These are phyloP conservation scores for Spea bombifrons DNA, from an alignment of 2,113 vertebrate species.

Conservation along the genomic window DNA sequence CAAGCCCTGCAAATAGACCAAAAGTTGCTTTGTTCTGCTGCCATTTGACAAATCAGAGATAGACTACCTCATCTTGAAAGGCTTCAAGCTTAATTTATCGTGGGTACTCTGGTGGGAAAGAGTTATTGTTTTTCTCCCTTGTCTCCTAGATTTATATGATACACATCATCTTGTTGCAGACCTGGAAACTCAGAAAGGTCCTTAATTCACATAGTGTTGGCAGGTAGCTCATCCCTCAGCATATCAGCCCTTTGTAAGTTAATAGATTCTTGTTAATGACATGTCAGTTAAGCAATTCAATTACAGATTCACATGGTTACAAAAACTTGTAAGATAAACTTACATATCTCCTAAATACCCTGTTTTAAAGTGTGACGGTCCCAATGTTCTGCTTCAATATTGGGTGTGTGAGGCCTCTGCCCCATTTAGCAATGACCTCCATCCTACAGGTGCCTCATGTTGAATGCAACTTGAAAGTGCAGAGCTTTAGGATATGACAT, in stretches of 20 bases:
- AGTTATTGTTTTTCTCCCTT: slow-evolving; percentile 21
- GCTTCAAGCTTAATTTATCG: slow-evolving; percentile 21
- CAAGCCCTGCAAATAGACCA: neutral
- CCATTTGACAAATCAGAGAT: slow-evolving; percentile 5
- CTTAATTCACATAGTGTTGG: slow-evolving; percentile 13
- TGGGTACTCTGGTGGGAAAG: slow-evolving; percentile 17
- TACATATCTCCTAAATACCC: too few species aligned
- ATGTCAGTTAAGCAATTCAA: slow-evolving; percentile 7
- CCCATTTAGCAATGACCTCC: too few species aligned
- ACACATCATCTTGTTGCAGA: slow-evolving; percentile 18
- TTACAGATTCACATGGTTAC: neutral
- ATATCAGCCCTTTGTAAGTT: neutral
- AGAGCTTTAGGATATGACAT: too few species aligned
- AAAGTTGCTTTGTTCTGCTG: neutral
- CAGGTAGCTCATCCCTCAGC: slow-evolving; percentile 10
- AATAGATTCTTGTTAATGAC: neutral
- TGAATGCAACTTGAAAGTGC: too few species aligned
- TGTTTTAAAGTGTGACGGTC: too few species aligned
- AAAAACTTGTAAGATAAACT: neutral
- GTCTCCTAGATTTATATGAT: slow-evolving; percentile 25
- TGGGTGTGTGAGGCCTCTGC: too few species aligned
- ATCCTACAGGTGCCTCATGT: too few species aligned
- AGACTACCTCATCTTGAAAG: slow-evolving; percentile 8
- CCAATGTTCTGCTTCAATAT: too few species aligned
- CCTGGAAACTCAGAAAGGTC: neutral